A percentile compares a stretch with the other conserved stretches of the same genome.
These are phyloP conservation scores for Zaprionus vittiger DNA, from an alignment of 1,140 invertebrate species.

Conservation along the genomic window DNA sequence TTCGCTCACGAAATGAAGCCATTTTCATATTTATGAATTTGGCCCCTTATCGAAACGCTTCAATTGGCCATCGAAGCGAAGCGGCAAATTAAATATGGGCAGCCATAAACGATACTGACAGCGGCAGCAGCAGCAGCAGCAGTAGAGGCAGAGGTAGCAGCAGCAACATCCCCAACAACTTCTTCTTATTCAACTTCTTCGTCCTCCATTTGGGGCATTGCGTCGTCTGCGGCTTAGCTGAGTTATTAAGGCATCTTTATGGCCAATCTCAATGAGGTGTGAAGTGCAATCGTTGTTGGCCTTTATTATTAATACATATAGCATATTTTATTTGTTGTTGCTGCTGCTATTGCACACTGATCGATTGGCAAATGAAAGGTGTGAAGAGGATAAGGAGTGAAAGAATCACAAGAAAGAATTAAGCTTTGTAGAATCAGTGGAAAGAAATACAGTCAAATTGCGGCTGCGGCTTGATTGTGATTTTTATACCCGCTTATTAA, in stretches of 20 bases:
- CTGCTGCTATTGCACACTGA: conserved; percentile 15
- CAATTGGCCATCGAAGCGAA: conserved; percentile 71
- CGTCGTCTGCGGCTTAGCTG: conserved; percentile 62
- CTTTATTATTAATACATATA: conserved; percentile 81
- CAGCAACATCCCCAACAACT: neutral
- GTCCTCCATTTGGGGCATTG: conserved; percentile 18
- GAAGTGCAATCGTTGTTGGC: conserved; percentile 80
- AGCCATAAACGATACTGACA: conserved; percentile 82
- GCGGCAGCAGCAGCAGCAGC: conserved; percentile 9
- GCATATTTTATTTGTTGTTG: conserved; percentile 71
- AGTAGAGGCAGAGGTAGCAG: neutral
- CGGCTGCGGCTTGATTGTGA: no score
- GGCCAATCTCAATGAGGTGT: conserved; percentile 83
- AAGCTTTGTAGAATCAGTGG: neutral
- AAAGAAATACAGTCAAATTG: no score
- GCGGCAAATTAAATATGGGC: conserved; percentile 78
- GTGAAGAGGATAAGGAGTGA: neutral
- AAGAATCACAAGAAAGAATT: neutral
- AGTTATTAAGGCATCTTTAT: conserved; percentile 84
- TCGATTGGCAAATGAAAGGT: conserved; percentile 35
- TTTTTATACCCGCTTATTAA: no score
- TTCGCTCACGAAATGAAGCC: conserved; percentile 68
- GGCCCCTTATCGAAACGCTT: conserved; percentile 75
- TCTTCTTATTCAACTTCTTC: conserved; percentile 1
- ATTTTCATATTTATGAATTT: conserved; percentile 83